Evolutionary conservation across 2,888 invertebrate species (phyloP).

Genomic region (Trimorus sp.): DNA sequence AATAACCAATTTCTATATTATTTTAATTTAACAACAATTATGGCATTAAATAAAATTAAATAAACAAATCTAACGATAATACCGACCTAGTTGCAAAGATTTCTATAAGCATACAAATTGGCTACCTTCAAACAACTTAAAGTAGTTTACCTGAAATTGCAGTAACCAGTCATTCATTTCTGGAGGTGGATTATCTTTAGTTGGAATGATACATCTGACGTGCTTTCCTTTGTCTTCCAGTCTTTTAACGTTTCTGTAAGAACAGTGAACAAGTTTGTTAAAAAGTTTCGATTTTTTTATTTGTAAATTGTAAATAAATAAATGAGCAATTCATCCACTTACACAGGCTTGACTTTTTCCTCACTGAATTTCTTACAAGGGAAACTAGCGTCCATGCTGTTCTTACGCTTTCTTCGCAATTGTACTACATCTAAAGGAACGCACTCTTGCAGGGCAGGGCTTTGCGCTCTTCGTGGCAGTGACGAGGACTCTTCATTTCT

Average conservation of each 20-base stretch:
- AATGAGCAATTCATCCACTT: conserved; percentile 22
- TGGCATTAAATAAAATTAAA: too few species aligned
- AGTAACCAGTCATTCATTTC: conserved; percentile 89
- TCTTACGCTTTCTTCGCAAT: too few species aligned
- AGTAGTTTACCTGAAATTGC: conserved; percentile 85
- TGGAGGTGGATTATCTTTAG: conserved; percentile 91
- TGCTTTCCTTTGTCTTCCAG: conserved; percentile 79
- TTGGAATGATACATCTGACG: conserved; percentile 85
- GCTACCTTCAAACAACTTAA: background rate
- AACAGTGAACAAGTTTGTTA: conserved; percentile 28
- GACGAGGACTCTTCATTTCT: too few species aligned
- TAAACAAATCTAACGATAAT: too few species aligned
- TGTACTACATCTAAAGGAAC: too few species aligned
- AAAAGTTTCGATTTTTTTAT: too few species aligned
- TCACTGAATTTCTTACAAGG: conserved; percentile 83
- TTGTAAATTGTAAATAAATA: background rate
- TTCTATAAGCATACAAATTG: too few species aligned
- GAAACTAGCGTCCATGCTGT: too few species aligned
- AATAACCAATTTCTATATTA: background rate
- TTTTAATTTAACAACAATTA: too few species aligned
- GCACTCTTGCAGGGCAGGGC: too few species aligned
- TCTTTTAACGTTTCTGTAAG: conserved; percentile 73
- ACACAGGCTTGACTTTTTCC: conserved; percentile 76
- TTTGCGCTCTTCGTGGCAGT: too few species aligned
- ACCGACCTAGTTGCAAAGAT: too few species aligned